Conservation (phyloP, 1,140 invertebrate species). For the Heliconius hermathena region DNA sequence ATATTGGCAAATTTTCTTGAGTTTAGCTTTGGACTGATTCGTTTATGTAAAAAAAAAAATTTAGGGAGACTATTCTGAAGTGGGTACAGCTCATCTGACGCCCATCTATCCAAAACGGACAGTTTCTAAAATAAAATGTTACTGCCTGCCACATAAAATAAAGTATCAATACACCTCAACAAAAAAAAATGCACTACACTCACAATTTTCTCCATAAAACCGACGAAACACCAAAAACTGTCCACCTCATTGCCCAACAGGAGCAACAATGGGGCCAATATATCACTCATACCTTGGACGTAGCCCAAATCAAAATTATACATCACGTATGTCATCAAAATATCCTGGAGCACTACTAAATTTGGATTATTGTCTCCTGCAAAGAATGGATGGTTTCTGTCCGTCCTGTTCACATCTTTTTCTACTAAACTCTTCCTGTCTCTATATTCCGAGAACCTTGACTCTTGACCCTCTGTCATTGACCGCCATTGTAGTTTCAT, state of each 20-base stretch:
- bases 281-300: conserved; percentile 98
- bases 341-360: conserved; percentile 91
- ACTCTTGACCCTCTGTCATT: conserved; percentile 93
- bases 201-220: conserved; percentile 98
- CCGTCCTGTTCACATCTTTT: conserved; percentile 98
- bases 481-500: conserved; percentile 99
- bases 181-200: conserved; percentile 61
- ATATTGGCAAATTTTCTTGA: too few relatives aligned
- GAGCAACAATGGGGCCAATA: conserved; percentile 95
- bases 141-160: too few relatives aligned
- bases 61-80: too few relatives aligned
- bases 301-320: conserved; percentile 99
- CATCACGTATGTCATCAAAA: conserved; percentile 99
- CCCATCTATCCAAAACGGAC: too few relatives aligned
- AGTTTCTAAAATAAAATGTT: too few relatives aligned
- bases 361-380: conserved; percentile 96
- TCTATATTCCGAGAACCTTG: conserved; percentile 92
- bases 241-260: conserved; percentile 96
- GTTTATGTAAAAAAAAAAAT: too few relatives aligned
- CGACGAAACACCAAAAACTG: conserved; percentile 99
- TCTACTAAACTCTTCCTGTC: conserved; percentile 97
- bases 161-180: not conserved
- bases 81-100: too few relatives aligned
- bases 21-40: too few relatives aligned
- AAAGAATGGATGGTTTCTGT: conserved; percentile 95